Conservation (phyloP, 2,113 vertebrate species). For the Arvicanthis niloticus region DNA sequence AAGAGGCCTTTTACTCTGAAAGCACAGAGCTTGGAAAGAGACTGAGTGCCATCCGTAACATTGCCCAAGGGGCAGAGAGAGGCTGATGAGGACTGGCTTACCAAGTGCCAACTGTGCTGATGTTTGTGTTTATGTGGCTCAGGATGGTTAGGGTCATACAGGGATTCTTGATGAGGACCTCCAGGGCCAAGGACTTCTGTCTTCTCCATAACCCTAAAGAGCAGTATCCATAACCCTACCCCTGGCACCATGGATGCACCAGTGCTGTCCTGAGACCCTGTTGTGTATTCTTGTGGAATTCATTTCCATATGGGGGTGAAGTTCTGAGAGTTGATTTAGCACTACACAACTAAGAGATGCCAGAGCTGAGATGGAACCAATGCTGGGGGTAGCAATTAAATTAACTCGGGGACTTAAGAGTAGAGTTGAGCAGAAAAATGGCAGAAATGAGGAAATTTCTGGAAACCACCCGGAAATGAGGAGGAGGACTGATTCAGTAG, state of each 20-base stretch:
- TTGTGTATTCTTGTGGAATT: neutral
- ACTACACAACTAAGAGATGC: neutral
- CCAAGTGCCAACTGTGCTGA: neutral
- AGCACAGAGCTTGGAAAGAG: neutral
- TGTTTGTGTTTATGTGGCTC: neutral
- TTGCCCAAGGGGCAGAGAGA: neutral
- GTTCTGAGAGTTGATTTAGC: neutral
- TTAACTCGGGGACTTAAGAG: neutral
- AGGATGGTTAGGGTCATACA: neutral
- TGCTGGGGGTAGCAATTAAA: neutral
- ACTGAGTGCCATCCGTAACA: neutral
- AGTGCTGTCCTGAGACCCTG: neutral
- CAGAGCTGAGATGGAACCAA: neutral
- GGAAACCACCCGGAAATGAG: neutral
- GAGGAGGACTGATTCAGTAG: neutral
- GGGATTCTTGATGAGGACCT: neutral
- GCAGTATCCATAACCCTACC: no score
- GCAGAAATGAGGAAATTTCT: neutral
- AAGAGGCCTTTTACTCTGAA: neutral
- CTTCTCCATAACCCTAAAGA: neutral
- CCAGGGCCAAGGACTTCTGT: fast-evolving
- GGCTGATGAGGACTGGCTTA: neutral
- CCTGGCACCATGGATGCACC: neutral
- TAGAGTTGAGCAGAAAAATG: neutral
- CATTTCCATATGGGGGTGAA: neutral